Evolutionary conservation across 2,888 invertebrate species (phyloP).

Genomic region (Minunthozetes semirufus): DNA sequence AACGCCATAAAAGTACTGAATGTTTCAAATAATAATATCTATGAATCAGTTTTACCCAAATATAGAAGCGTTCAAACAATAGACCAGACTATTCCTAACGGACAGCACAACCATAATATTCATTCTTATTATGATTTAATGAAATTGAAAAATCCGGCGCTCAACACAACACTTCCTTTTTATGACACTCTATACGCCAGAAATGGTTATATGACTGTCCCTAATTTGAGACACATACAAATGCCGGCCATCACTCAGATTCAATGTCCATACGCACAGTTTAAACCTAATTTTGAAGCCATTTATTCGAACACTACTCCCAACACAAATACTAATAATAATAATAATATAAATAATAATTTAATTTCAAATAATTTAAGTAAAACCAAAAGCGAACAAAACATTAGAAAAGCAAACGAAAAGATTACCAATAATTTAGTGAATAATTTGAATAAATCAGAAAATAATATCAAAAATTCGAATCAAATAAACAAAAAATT

Average conservation of each 20-base stretch:
- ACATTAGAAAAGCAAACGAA: not conserved
- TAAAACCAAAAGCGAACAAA: not conserved
- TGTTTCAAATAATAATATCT: constrained; percentile 7
- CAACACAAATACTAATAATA: not conserved
- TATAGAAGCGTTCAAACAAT: not conserved
- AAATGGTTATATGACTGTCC: constrained; percentile 19
- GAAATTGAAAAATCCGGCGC: not conserved
- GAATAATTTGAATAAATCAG: not conserved
- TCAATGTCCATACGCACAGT: not conserved
- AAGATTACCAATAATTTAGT: constrained; percentile 3
- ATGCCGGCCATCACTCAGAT: not conserved
- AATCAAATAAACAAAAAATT: not conserved
- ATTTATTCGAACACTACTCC: constrained; percentile 26
- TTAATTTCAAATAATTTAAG: not conserved
- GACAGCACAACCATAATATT: not conserved
- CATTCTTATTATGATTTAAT: constrained; percentile 16
- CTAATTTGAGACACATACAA: constrained; percentile 19
- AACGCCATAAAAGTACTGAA: not conserved
- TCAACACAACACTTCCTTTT: constrained; percentile 8
- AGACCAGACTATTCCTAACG: not conserved
- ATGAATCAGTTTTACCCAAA: constrained; percentile 16
- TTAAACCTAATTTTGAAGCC: constrained; percentile 8
- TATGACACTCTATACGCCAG: not conserved
- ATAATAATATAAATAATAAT: constrained; percentile 1
- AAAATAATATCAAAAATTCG: not conserved